Conservation (phyloP, 2,888 invertebrate species). For the Tetragonula carbonaria region DNA sequence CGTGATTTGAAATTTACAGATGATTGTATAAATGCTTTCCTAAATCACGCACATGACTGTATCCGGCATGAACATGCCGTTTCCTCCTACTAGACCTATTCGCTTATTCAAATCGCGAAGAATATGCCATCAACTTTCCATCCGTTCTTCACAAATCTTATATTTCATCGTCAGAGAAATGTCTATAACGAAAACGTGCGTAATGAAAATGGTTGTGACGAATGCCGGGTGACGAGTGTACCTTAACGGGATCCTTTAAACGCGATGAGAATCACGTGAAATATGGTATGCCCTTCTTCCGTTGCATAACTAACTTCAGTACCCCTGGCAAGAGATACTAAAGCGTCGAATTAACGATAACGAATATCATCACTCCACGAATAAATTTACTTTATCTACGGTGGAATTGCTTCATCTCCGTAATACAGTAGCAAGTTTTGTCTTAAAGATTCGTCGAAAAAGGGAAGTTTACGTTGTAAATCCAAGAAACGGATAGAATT, state of each 20-base stretch:
- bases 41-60: constrained; percentile 65
- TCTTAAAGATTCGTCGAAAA: neutral
- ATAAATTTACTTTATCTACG: neutral
- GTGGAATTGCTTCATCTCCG: constrained; percentile 35
- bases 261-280: constrained; percentile 54
- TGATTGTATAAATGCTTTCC: constrained; percentile 46
- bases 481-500: neutral
- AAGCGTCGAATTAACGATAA: constrained; percentile 45
- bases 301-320: constrained; percentile 21
- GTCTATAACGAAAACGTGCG: neutral
- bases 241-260: constrained; percentile 53
- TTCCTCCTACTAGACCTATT: constrained; percentile 30
- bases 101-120: constrained; percentile 30
- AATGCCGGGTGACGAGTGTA: constrained; percentile 51
- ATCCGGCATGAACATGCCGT: constrained; percentile 43
- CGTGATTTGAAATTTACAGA: constrained; percentile 23
- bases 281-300: constrained; percentile 33
- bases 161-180: neutral
- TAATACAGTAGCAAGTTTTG: neutral
- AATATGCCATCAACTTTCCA: constrained; percentile 11
- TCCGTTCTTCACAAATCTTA: constrained; percentile 63
- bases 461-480: neutral
- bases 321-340: neutral
- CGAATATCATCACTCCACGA: constrained; percentile 22
- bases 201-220: constrained; percentile 50